These are phyloP conservation scores for Allobates femoralis DNA, from an alignment of 2,797 vertebrate species.

Conservation along the genomic window DNA sequence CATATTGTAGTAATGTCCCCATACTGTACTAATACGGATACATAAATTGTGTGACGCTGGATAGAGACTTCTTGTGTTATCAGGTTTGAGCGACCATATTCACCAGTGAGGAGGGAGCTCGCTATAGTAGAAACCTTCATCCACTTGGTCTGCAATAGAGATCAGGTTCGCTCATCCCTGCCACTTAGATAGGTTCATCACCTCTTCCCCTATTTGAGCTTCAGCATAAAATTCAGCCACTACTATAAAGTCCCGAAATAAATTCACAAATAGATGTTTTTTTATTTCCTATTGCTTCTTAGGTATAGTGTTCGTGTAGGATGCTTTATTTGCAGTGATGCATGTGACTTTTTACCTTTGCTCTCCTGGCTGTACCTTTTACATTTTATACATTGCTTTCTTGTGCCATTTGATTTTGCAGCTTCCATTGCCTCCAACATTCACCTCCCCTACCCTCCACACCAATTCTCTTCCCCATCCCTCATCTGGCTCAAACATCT, in stretches of 20 bases:
- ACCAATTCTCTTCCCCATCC: slow-evolving; percentile 45
- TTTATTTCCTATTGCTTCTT: neutral
- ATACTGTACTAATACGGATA: too few relatives aligned
- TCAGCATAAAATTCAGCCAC: neutral
- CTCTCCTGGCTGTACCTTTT: neutral
- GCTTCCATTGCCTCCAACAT: slow-evolving; percentile 52
- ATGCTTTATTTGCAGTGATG: neutral
- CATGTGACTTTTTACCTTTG: neutral
- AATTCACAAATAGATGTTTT: neutral
- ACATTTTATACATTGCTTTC: slow-evolving; percentile 50
- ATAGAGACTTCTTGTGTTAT: too few relatives aligned
- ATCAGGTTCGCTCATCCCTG: neutral
- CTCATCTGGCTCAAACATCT: slow-evolving; percentile 45
- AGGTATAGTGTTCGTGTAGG: neutral
- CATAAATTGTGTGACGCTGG: too few relatives aligned
- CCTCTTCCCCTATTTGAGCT: too few relatives aligned
- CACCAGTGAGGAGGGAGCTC: neutral
- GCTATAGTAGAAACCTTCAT: neutral
- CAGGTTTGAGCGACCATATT: too few relatives aligned
- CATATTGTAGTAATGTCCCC: too few relatives aligned
- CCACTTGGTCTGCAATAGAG: neutral
- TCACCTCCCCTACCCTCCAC: slow-evolving; percentile 48
- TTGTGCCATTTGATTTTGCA: slow-evolving; percentile 56
- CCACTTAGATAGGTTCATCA: too few relatives aligned
- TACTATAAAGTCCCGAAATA: neutral